Conservation (phyloP, 53 echinoderm and acorn worm species). For the Actinopyga echinites region DNA sequence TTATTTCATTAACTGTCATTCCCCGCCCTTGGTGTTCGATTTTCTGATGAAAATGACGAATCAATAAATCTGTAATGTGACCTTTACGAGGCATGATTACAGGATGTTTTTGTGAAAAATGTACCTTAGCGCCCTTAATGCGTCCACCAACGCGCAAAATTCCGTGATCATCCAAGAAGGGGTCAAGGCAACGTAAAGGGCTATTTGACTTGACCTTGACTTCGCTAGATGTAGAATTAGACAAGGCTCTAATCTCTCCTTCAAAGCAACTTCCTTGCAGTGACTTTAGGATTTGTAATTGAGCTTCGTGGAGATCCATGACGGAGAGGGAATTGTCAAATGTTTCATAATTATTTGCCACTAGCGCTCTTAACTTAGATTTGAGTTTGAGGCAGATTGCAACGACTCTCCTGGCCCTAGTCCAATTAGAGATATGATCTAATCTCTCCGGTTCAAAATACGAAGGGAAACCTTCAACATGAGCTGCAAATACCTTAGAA, state of each 20-base stretch:
- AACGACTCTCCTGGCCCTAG: too few species aligned
- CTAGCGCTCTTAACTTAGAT: too few species aligned
- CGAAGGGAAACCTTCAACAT: too few species aligned
- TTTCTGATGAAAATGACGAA: slow-evolving; percentile 30
- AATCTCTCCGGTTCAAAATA: too few species aligned
- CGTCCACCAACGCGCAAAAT: slow-evolving; percentile 70
- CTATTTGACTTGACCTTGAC: slow-evolving; percentile 57
- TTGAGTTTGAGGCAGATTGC: too few species aligned
- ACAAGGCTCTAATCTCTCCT: slow-evolving; percentile 49
- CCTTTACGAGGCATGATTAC: slow-evolving; percentile 36
- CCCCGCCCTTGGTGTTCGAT: background rate
- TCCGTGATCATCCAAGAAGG: slow-evolving; percentile 58
- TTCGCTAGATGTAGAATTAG: slow-evolving; percentile 36
- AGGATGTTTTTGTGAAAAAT: slow-evolving; percentile 2
- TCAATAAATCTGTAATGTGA: slow-evolving; percentile 34
- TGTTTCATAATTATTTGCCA: background rate
- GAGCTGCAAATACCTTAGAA: background rate
- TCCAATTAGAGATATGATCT: background rate
- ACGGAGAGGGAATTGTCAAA: background rate
- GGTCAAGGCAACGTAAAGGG: slow-evolving; percentile 53
- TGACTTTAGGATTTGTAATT: background rate
- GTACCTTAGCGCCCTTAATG: too few species aligned
- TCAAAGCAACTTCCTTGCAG: background rate
- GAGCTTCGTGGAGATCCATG: background rate
- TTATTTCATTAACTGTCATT: slow-evolving; percentile 47